Conservation (phyloP, 2,888 invertebrate species). For the Latrodectus elegans region DNA sequence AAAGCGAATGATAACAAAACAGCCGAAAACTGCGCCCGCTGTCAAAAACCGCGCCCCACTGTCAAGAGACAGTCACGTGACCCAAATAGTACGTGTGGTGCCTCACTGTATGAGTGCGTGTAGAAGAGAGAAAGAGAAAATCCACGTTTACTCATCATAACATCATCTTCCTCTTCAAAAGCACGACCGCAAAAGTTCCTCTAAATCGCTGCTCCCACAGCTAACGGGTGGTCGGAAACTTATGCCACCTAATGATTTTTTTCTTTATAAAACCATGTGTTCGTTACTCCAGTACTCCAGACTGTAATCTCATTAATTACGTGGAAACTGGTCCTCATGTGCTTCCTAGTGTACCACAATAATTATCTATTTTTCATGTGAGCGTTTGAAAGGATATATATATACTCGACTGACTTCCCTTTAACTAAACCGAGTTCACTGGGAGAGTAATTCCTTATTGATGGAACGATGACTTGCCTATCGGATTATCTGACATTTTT, state of each 20-base stretch:
- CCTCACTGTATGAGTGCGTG: constrained; percentile 41
- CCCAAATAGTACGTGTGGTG: constrained; percentile 64
- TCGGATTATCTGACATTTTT: constrained; percentile 39
- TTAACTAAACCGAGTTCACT: not conserved
- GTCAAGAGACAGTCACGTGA: constrained; percentile 58
- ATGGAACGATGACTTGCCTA: constrained; percentile 35
- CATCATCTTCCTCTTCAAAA: constrained; percentile 43
- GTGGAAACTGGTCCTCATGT: not conserved
- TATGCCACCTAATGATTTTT: too few relatives aligned
- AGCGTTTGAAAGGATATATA: not conserved
- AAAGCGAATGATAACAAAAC: constrained; percentile 40
- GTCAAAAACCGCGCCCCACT: constrained; percentile 68
- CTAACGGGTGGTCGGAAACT: too few relatives aligned
- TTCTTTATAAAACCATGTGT: too few relatives aligned
- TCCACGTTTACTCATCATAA: constrained; percentile 67
- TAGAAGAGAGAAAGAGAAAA: constrained; percentile 47
- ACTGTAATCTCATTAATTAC: not conserved
- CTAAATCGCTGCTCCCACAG: constrained; percentile 6
- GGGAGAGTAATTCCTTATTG: not conserved
- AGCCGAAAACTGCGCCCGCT: constrained; percentile 32
- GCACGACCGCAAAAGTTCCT: constrained; percentile 29
- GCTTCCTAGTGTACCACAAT: not conserved
- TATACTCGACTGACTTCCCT: not conserved
- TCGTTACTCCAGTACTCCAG: too few relatives aligned
- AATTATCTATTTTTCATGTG: constrained; percentile 4